Evolutionary conservation across 2,888 invertebrate genomes (phyloP), one percentile per base, ranked within the genome.

Genomic region (Philhelius pedissequus): DNA sequence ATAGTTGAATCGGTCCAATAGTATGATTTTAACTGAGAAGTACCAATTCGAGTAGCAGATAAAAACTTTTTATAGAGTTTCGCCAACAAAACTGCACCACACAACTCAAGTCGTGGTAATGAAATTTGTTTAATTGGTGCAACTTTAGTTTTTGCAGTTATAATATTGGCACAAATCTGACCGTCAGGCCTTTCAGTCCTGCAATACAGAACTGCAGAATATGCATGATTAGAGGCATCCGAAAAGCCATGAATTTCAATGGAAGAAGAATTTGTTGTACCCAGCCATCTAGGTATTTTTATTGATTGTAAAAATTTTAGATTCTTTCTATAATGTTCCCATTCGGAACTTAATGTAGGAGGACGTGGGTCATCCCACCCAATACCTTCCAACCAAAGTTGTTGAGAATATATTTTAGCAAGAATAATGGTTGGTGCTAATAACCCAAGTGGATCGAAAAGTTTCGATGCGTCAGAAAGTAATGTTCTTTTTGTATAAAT

Each of bases 101-200:
- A 76, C 27, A 89, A 68, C 27, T 88, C 87, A 0, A 89, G 60
- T 13, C 87, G 62, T 25, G 77, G 60, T 5, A 75, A 20, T 7
- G 58, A n/a, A n/a, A n/a, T n/a, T n/a, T n/a, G n/a, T n/a, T n/a
- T n/a, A n/a, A n/a, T n/a, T n/a, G n/a, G n/a, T n/a, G n/a, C n/a
- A n/a, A n/a, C n/a, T n/a, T n/a, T n/a, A n/a, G n/a, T n/a, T n/a
- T n/a, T n/a, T n/a, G n/a, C n/a, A n/a, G n/a, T n/a, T n/a, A n/a
- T n/a, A n/a, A n/a, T n/a, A n/a, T n/a, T n/a, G n/a, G n/a, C n/a
- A n/a, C n/a, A n/a, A n/a, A n/a, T n/a, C n/a, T n/a, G n/a, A n/a
- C n/a, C n/a, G n/a, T n/a, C n/a, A n/a, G 22, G 48, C 2, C 48
- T 48, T 25, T 48, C 4, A 48, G 48, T 25, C 25, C 48, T 48